A percentile compares a stretch with the other conserved stretches of the same genome.
These are phyloP conservation scores for Drosophila pseudoananassae DNA, from an alignment of 1,140 invertebrate species.

Conservation along the genomic window DNA sequence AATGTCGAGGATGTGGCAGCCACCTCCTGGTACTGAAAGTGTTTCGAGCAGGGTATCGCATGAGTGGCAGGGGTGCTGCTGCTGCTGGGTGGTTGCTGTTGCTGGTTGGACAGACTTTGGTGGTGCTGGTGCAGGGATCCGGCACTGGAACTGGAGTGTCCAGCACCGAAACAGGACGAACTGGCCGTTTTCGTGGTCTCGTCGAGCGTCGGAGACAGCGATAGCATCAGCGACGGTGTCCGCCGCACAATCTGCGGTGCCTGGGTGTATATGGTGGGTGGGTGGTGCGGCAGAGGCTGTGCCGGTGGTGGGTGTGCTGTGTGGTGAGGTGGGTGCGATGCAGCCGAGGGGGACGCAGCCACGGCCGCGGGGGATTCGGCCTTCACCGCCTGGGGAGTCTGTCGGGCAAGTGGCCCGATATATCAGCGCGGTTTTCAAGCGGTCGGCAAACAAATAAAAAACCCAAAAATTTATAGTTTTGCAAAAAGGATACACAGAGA, in stretches of 20 bases:
- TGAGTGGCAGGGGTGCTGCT: conserved; percentile 33
- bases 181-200: conserved; percentile 38
- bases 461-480: conserved; percentile 12
- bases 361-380: conserved; percentile 6
- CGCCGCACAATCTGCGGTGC: conserved; percentile 60
- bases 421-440: conserved; percentile 9
- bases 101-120: conserved; percentile 12
- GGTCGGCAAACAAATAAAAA: conserved; percentile 20
- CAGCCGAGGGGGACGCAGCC: conserved; percentile 8
- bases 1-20: conserved; percentile 32
- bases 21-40: conserved; percentile 43
- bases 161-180: conserved; percentile 50
- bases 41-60: conserved; percentile 52
- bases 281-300: conserved; percentile 19
- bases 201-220: conserved; percentile 43
- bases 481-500: conserved; percentile 14
- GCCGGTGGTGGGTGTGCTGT: conserved; percentile 11
- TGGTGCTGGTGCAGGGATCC: conserved; percentile 46
- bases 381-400: conserved; percentile 32
- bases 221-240: conserved; percentile 57
- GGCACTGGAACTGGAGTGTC: conserved; percentile 40
- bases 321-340: conserved; percentile 5
- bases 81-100: conserved; percentile 30
- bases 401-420: neutral
- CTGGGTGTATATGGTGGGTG: conserved; percentile 68